Evolutionary conservation across 2,888 invertebrate genomes (phyloP), one percentile per base, ranked within the genome.

Genomic region (Oscheius sp.): DNA sequence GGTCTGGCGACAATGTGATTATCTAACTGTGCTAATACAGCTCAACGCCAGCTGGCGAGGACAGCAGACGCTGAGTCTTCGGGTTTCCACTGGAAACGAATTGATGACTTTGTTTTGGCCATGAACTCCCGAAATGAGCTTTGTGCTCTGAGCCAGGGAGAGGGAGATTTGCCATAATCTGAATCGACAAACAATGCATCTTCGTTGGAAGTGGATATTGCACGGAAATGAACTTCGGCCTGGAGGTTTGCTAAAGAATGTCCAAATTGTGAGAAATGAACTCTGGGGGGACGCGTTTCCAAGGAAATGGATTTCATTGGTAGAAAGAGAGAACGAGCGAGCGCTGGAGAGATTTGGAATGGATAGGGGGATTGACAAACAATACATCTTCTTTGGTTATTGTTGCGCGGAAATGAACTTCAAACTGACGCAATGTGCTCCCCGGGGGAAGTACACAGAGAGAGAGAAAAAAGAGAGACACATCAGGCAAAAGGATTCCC

Each of bases 371-470:
- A 55, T 33, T 34, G 61, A 61, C 31, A 42, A 29, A 45, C 45
- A 48, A 48, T 15, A 8, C 37, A 37, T 37, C 37, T 23, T 25
- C 48, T 25, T 48, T 48, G 15, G 37, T 48, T 48, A 48, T 48
- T 55, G 55, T 55, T 55, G 55, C 55, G 55, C 33, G 55, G 55
- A 55, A 55, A 34, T 55, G 33, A 33, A 34, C 34, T 34, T 55
- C 20, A 12, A 25, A 25, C 17, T 37, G 37, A 17, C 55, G 55
- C 33, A 37, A 55, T 12, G 29, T 6, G 17, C 10, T 20, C 33
- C 55, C 52, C 29, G 6, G 52, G 52, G 52, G 12, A 27, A 2
- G 29, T n/a, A 52, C 52, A 52, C 29, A 29, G 42, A 42, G n/a
- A 53, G 8, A 29, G 33, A 29, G n/a, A 4, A 25, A 29, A 20